Conservation (phyloP, 2,888 invertebrate genomes). For the Caenorhabditis uteleia region DNA sequence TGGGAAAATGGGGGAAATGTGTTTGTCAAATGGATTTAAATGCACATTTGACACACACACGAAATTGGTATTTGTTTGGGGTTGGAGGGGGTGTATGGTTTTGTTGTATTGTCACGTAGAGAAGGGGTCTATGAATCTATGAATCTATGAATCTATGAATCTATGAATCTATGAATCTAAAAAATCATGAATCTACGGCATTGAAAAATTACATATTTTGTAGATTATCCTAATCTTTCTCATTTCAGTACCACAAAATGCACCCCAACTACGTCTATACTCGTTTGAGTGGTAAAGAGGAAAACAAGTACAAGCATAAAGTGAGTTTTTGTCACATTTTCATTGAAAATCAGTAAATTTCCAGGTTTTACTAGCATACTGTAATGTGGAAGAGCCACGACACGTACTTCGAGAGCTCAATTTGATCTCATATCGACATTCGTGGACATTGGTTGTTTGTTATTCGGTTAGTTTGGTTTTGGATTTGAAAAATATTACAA, state of each 20-base stretch:
- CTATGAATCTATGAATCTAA: too few species aligned
- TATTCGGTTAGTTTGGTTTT: conserved; percentile 60
- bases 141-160: too few species aligned
- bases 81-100: too few species aligned
- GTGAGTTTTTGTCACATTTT: conserved; percentile 15
- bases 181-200: too few species aligned
- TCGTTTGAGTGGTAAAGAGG: conserved; percentile 51
- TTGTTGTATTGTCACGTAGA: too few species aligned
- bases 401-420: conserved; percentile 66
- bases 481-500: too few species aligned
- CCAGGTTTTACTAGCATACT: conserved; percentile 59
- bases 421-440: conserved; percentile 58
- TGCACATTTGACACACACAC: too few species aligned
- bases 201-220: not conserved
- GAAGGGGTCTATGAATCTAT: too few species aligned
- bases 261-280: conserved; percentile 67
- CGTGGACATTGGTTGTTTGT: conserved; percentile 64
- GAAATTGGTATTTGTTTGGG: too few species aligned
- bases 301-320: conserved; percentile 50
- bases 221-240: not conserved
- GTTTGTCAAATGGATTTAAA: too few species aligned
- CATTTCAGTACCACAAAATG: conserved; percentile 59
- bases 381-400: conserved; percentile 63
- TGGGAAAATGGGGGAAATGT: too few species aligned
- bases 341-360: conserved; percentile 1